Base-by-base conservation (phyloP, 2,113 vertebrate species). In the Dipodomys ordii region DNA sequence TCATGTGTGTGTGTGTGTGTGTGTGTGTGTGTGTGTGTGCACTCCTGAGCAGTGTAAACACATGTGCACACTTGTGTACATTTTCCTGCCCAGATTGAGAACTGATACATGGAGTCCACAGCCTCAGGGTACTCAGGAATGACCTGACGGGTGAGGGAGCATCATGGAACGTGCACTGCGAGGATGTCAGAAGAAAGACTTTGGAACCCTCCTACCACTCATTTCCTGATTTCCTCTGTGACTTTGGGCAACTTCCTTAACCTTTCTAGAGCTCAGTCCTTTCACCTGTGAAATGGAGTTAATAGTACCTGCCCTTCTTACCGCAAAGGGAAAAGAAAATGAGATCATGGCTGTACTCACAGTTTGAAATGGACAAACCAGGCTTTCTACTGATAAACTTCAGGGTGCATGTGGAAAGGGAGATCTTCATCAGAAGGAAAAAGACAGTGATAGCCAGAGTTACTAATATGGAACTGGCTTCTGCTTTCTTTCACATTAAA, bases 241-340 rank as follows among this genome's bases (percentile, higher is more conserved):
- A 94, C 93, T 91, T 91, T 88, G 72, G 49, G 67, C 2, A 46
- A 79, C 18, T 95, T 92, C 78, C 32, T 91, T 87, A 88, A 93
- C 82, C 90, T 93, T 64, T 79, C 22, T 53, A 76, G 49, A 84
- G 46, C 44, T 83, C 68, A 80, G 35, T 83, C 92, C 88, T 88
- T 80, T 93, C 83, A 92, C 88, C 74, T 90, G 65, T 93, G 64
- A 94, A 94, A 78, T 90, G 67, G 74, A 95, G 49, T 82, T 90
- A 94, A 79, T 94, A 82, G 76, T 67, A 86, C 5, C 28, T 79
- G 82, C 39, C 83, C 65, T 90, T 94, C 87, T 88, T 76, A n/a
- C 73, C 27, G 77, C n/a, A 49, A 71, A 71, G 68, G 8, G 81
- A 46, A 89, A 77, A 83, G 67, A 73, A 94, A 94, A 77, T 76